Conservation (phyloP, 2,888 invertebrate genomes). For the Amphipoea lucens region DNA sequence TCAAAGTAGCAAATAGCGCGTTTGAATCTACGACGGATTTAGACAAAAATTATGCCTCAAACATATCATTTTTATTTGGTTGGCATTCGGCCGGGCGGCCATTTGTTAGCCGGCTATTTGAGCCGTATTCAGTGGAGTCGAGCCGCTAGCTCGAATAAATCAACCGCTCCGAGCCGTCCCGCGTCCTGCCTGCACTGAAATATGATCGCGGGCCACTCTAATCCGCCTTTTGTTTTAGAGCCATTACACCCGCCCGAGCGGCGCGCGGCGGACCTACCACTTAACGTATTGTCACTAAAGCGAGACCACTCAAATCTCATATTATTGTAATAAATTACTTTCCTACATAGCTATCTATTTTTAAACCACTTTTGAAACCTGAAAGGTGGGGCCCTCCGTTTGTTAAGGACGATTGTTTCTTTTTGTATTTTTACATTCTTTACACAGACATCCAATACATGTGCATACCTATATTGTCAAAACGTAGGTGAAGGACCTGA, state of each 20-base stretch:
- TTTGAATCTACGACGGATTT: conserved; percentile 68
- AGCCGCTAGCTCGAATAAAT: conserved; percentile 72
- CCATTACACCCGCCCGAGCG: conserved; percentile 46
- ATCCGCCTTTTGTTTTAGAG: conserved; percentile 70
- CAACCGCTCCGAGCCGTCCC: conserved; percentile 68
- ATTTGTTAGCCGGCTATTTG: conserved; percentile 75
- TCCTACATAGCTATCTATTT: conserved; percentile 1
- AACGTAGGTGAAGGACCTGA: not conserved
- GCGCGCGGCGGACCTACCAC: conserved; percentile 29
- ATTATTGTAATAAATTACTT: conserved; percentile 28
- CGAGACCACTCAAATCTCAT: conserved; percentile 38
- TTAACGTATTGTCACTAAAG: conserved; percentile 50
- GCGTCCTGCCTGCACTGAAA: conserved; percentile 66
- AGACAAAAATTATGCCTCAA: conserved; percentile 70
- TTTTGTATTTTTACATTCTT: not conserved
- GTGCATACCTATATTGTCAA: not conserved
- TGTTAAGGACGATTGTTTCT: not conserved
- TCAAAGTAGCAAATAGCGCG: conserved; percentile 69
- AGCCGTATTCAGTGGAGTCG: conserved; percentile 71
- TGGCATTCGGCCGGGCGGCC: conserved; percentile 70
- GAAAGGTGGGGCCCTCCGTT: not conserved
- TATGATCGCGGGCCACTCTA: conserved; percentile 70
- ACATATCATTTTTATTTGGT: conserved; percentile 80
- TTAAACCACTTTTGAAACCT: not conserved
- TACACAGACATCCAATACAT: not conserved